Evolutionary conservation across 2,888 invertebrate species (phyloP).

Genomic region (Sphaerophoria rueppellii): DNA sequence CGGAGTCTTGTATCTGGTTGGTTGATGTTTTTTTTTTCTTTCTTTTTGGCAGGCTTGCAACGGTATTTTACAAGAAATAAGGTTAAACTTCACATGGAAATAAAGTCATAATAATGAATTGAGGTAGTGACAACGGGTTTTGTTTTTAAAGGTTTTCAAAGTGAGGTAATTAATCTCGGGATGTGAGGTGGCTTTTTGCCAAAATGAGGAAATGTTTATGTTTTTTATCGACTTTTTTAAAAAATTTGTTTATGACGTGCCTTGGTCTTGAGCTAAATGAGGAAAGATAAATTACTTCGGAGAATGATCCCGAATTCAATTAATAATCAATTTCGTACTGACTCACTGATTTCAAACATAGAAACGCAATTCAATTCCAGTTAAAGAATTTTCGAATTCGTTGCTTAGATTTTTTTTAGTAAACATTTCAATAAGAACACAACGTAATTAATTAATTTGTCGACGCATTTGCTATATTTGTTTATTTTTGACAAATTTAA

Average conservation of each 20-base stretch:
- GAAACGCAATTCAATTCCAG: neutral
- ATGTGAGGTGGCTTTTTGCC: neutral
- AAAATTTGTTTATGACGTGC: neutral
- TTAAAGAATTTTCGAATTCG: no score
- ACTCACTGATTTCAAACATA: neutral
- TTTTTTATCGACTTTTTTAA: neutral
- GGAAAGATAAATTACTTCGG: neutral
- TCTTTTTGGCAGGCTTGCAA: constrained; percentile 1
- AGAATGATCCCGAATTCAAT: neutral
- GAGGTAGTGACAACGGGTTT: neutral
- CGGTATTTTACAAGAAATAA: constrained; percentile 2
- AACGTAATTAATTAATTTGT: no score
- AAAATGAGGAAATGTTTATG: neutral
- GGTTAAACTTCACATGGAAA: constrained; percentile 13
- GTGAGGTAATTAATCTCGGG: constrained; percentile 15
- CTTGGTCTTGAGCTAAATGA: neutral
- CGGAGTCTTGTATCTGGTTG: constrained; percentile 16
- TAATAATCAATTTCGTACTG: neutral
- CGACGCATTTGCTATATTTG: no score
- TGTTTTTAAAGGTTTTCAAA: neutral
- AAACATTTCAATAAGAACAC: no score
- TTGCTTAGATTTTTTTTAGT: no score
- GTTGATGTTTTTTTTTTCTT: constrained; percentile 7
- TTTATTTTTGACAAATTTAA: no score
- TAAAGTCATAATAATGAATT: neutral